Conservation (phyloP, 2,888 invertebrate species). For the Dinocampus coccinellae region DNA sequence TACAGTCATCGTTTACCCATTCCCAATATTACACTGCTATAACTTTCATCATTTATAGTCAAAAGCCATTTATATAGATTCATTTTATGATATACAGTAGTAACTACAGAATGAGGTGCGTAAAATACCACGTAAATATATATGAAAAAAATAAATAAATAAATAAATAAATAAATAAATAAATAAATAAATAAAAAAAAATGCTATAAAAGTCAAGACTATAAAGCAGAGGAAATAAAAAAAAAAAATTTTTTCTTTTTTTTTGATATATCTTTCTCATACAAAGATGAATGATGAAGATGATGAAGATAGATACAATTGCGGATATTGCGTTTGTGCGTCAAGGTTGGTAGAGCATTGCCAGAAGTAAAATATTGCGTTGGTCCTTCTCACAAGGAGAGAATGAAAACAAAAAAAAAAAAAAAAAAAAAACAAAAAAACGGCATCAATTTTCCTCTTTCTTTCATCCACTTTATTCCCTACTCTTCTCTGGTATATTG, state of each 20-base stretch:
- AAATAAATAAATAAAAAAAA: neutral
- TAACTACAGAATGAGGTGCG: neutral
- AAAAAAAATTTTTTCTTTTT: too few relatives aligned
- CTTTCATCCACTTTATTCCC: slow-evolving; percentile 3
- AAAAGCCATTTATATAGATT: neutral
- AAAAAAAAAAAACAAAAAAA: neutral
- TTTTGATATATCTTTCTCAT: neutral
- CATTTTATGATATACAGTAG: neutral
- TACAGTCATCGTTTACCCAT: neutral
- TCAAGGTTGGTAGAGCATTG: slow-evolving; percentile 22
- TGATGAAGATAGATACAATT: slow-evolving; percentile 1
- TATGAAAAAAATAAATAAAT: neutral
- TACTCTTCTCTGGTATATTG: neutral
- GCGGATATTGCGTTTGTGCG: slow-evolving; percentile 7
- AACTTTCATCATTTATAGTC: slow-evolving; percentile 5
- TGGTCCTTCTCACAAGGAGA: neutral
- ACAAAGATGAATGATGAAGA: neutral
- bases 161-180: neutral
- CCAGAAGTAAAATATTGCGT: neutral
- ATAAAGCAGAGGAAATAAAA: neutral
- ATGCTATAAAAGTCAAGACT: neutral
- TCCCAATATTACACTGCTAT: neutral
- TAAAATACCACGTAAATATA: neutral
- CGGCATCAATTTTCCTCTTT: neutral
- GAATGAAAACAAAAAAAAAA: too few relatives aligned